A percentile compares a stretch with the other conserved stretches of the same genome.
Evolutionary conservation across 2,113 vertebrate species (phyloP).

Genomic region (Cromileptes altivelis): DNA sequence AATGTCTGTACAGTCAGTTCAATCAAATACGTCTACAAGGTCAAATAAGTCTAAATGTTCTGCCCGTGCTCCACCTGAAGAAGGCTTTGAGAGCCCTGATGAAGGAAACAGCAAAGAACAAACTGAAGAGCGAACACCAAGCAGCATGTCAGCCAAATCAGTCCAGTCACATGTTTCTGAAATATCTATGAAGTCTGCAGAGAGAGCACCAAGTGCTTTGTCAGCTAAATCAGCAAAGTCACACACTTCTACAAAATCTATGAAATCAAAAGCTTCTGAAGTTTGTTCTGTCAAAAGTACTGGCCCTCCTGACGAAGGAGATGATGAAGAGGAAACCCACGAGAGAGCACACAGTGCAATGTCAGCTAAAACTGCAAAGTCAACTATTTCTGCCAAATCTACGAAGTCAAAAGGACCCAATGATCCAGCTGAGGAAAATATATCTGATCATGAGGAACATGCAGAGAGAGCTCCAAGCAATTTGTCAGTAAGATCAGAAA

Average conservation of each 20-base stretch:
- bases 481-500: slow-evolving; percentile 44
- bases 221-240: slow-evolving; percentile 61
- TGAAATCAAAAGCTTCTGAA: slow-evolving; percentile 40
- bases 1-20: slow-evolving; percentile 54
- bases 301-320: not conserved
- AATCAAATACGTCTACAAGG: slow-evolving; percentile 26
- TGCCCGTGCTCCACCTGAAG: slow-evolving; percentile 25
- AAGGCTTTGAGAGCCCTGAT: not conserved
- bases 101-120: slow-evolving; percentile 19
- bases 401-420: slow-evolving; percentile 34
- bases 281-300: not conserved
- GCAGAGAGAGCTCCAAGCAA: slow-evolving; percentile 28
- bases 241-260: not conserved
- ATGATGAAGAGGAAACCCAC: slow-evolving; percentile 24
- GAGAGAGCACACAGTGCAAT: slow-evolving; percentile 52
- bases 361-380: slow-evolving; percentile 67
- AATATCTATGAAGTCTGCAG: too few relatives aligned
- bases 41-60: slow-evolving; percentile 43
- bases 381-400: slow-evolving; percentile 14
- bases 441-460: slow-evolving; percentile 6
- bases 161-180: slow-evolving; percentile 10
- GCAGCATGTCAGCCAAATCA: slow-evolving; percentile 21
- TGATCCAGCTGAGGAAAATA: slow-evolving; percentile 11
- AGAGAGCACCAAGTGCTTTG: slow-evolving; percentile 45
- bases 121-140: slow-evolving; percentile 38